Conservation (phyloP, 2,888 invertebrate genomes). For the Acronicta alni region DNA sequence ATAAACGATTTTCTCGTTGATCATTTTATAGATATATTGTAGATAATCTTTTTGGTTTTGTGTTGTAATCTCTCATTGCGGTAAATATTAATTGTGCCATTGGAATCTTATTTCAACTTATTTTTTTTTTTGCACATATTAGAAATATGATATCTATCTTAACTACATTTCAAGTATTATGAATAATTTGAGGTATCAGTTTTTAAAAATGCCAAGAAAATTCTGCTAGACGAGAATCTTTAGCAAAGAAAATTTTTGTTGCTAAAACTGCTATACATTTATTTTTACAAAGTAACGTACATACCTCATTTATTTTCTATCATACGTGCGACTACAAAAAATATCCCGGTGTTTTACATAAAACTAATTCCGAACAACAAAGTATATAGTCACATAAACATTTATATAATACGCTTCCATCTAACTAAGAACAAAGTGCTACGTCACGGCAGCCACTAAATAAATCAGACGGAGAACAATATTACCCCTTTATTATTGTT, state of each 20-base stretch:
- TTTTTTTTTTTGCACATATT: background rate
- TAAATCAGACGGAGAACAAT: slow-evolving; percentile 73
- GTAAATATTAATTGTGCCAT: slow-evolving; percentile 17
- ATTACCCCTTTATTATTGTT: slow-evolving; percentile 80
- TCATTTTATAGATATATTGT: slow-evolving; percentile 35
- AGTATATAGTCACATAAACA: slow-evolving; percentile 39
- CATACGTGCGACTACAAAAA: slow-evolving; percentile 17
- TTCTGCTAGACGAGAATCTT: no score
- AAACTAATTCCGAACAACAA: slow-evolving; percentile 41
- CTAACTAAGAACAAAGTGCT: slow-evolving; percentile 55
- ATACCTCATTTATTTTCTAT: slow-evolving; percentile 5
- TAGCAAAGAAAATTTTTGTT: no score
- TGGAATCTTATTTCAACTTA: background rate
- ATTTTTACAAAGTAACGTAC: background rate
- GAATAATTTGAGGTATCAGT: no score
- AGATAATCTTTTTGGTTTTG: slow-evolving; percentile 23
- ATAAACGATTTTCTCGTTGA: slow-evolving; percentile 44
- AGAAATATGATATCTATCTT: background rate
- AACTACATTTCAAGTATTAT: no score
- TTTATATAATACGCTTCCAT: slow-evolving; percentile 46
- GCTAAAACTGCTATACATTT: no score
- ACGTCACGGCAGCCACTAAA: slow-evolving; percentile 61
- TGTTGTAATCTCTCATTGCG: slow-evolving; percentile 25
- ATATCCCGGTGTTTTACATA: slow-evolving; percentile 15
- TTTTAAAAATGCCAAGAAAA: no score